phyloP scores from a whole-genome alignment of 2,888 invertebrate genomes.

The Melipona bicolor region DNA sequence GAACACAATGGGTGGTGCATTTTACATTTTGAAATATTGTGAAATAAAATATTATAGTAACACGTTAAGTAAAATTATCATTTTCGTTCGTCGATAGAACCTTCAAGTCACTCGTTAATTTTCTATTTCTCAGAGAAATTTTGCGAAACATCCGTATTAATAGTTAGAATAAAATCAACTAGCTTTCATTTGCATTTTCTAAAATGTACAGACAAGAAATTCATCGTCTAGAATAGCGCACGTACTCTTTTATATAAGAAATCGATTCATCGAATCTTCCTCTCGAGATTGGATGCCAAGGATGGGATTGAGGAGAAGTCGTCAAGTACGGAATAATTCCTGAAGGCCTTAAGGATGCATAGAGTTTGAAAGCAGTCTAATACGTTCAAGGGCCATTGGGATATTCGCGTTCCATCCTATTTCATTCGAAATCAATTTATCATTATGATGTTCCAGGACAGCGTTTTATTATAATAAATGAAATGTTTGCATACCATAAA shows the following conservation, averaged over 20 bases:
- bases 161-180: background rate
- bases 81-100: too few species aligned
- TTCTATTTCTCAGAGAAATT: background rate
- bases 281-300: slow-evolving; percentile 46
- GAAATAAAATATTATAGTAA: too few species aligned
- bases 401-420: slow-evolving; percentile 34
- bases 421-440: slow-evolving; percentile 55
- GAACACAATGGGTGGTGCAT: too few species aligned
- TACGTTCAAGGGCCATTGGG: slow-evolving; percentile 59
- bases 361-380: slow-evolving; percentile 60
- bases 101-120: background rate
- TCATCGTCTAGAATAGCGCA: background rate
- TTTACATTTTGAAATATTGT: too few species aligned
- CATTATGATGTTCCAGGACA: background rate
- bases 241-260: slow-evolving; percentile 36
- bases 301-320: slow-evolving; percentile 37
- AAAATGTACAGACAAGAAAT: slow-evolving; percentile 10
- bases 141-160: background rate
- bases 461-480: slow-evolving; percentile 6
- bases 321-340: slow-evolving; percentile 55
- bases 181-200: background rate
- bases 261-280: slow-evolving; percentile 44
- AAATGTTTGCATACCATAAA: background rate
- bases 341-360: slow-evolving; percentile 63
- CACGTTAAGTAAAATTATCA: too few species aligned